Conservation (phyloP, 1,140 invertebrate species). For the Onthophagus taurus region DNA sequence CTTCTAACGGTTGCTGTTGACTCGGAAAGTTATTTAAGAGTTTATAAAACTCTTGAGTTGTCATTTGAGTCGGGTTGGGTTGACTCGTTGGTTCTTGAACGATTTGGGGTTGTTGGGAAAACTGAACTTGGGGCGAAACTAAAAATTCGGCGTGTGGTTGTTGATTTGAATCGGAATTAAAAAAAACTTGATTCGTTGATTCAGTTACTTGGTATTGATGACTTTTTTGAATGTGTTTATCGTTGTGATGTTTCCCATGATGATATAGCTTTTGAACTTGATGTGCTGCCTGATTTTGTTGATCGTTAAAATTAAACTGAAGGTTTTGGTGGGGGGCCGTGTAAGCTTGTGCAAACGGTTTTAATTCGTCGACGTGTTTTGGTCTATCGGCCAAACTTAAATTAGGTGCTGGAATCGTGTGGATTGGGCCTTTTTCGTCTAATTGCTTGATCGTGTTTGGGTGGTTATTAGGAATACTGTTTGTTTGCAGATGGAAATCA, state of each 20-base stretch:
- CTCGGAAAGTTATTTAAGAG: constrained; percentile 43
- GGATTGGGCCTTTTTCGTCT: constrained; percentile 60
- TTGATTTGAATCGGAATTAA: constrained; percentile 7
- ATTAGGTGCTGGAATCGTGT: constrained; percentile 74
- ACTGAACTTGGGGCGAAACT: neutral
- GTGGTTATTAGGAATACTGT: constrained; percentile 28
- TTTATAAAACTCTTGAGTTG: constrained; percentile 46
- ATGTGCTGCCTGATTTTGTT: constrained; percentile 11
- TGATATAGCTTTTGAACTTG: neutral
- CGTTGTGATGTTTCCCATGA: constrained; percentile 2
- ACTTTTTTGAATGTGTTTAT: constrained; percentile 15
- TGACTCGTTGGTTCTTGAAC: neutral
- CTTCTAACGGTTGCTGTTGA: constrained; percentile 32
- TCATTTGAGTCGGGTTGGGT: constrained; percentile 31
- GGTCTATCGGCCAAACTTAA: constrained; percentile 42
- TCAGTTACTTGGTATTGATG: constrained; percentile 41
- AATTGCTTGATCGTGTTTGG: constrained; percentile 33
- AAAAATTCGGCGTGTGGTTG: constrained; percentile 8
- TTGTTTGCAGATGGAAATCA: constrained; percentile 34
- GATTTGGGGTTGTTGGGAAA: too few species aligned
- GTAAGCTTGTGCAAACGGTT: constrained; percentile 1
- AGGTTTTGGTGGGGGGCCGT: constrained; percentile 7
- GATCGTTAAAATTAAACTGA: constrained; percentile 13
- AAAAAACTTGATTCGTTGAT: constrained; percentile 7
- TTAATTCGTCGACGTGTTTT: constrained; percentile 16